phyloP scores from a whole-genome alignment of 2,113 vertebrate genomes.

The Zootoca vivipara region DNA sequence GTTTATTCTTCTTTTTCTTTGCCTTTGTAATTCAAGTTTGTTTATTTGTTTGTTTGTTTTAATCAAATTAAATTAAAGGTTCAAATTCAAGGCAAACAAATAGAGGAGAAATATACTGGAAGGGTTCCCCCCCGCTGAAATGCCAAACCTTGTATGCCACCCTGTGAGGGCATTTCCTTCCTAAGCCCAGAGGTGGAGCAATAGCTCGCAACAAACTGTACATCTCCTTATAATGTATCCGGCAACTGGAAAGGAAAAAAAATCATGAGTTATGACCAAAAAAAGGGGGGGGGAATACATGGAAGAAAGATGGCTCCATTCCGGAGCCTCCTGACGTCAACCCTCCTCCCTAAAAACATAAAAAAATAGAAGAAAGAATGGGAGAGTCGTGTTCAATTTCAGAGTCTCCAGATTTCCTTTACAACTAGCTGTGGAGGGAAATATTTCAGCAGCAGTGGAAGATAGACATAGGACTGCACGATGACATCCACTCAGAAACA shows the following conservation, averaged over 20 bases:
- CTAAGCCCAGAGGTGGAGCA: conserved; percentile 96
- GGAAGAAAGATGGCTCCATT: not conserved
- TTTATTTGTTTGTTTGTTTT: too few relatives aligned
- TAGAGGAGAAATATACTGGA: conserved; percentile 58
- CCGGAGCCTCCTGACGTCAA: not conserved
- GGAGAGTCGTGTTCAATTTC: conserved; percentile 43
- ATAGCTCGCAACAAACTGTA: conserved; percentile 97
- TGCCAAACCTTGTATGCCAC: conserved; percentile 98
- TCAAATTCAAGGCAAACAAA: conserved; percentile 53
- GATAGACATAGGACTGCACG: accelerated
- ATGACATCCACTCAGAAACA: not conserved
- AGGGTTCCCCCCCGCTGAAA: conserved; percentile 76
- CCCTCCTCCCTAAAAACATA: conserved; percentile 1
- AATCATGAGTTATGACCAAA: conserved; percentile 64
- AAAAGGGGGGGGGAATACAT: not conserved
- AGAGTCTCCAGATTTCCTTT: not conserved
- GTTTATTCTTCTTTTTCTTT: conserved; percentile 47
- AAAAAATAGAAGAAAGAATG: accelerated
- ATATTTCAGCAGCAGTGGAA: not conserved
- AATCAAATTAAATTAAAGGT: not conserved
- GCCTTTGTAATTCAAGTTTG: conserved; percentile 41
- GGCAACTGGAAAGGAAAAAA: conserved; percentile 93
- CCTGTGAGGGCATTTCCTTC: conserved; percentile 97
- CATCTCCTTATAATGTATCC: conserved; percentile 98
- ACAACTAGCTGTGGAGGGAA: not conserved